Conservation (phyloP, 1,140 invertebrate species). For the Danaus plexippus region DNA sequence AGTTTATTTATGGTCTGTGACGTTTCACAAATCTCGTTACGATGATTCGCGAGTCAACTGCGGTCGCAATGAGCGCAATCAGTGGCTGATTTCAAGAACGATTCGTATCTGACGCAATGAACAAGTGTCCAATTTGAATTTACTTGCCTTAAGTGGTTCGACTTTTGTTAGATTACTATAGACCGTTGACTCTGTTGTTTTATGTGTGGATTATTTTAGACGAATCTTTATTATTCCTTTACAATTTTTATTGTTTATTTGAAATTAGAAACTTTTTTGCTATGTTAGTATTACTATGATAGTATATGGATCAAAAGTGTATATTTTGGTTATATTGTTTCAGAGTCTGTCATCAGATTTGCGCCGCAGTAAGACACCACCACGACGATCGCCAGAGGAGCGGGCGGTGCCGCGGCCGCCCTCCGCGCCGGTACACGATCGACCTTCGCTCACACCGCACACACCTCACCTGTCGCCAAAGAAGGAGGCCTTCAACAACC, state of each 20-base stretch:
- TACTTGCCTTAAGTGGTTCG: constrained; percentile 56
- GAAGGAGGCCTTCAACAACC: constrained; percentile 75
- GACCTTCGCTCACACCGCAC: constrained; percentile 65
- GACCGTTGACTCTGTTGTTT: constrained; percentile 8
- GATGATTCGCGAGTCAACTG: constrained; percentile 51
- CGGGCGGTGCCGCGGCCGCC: constrained; percentile 71
- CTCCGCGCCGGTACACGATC: constrained; percentile 55
- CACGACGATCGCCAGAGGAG: constrained; percentile 59
- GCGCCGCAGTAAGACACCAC: constrained; percentile 53
- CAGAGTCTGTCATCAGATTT: constrained; percentile 68
- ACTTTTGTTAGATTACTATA: constrained; percentile 55
- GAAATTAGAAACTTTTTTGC: constrained; percentile 12
- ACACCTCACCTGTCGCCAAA: constrained; percentile 71
- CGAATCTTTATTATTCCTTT: neutral
- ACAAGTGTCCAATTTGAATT: constrained; percentile 66
- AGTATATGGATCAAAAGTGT: too few species aligned
- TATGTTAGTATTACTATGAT: too few species aligned
- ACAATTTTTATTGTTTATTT: constrained; percentile 1
- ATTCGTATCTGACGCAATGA: constrained; percentile 56
- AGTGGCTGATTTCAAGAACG: constrained; percentile 42
- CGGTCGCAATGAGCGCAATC: constrained; percentile 57
- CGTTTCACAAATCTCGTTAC: constrained; percentile 1
- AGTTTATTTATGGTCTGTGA: too few species aligned
- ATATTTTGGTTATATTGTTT: constrained; percentile 13
- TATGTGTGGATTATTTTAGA: constrained; percentile 7